Percentiles rank a stretch among this genome's conserved stretches.
Conservation (phyloP, 2,888 invertebrate genomes). For the Perizoma flavofasciatum region DNA sequence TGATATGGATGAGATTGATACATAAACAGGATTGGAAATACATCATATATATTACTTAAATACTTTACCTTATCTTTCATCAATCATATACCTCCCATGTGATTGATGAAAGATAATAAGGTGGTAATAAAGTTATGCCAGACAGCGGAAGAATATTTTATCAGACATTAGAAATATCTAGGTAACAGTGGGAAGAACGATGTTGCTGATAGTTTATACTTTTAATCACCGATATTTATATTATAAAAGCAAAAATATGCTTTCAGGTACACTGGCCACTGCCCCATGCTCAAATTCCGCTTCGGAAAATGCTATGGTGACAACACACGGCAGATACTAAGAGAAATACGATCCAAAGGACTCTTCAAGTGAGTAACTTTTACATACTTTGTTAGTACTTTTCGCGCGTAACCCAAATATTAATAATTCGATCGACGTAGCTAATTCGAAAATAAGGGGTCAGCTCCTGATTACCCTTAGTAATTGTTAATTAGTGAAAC, state of each 20-base stretch:
- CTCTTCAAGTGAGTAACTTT: slow-evolving; percentile 69
- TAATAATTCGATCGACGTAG: slow-evolving; percentile 16
- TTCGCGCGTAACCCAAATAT: slow-evolving; percentile 24
- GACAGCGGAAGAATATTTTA: no score
- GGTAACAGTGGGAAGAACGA: no score
- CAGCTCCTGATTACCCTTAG: slow-evolving; percentile 15
- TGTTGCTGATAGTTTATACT: no score
- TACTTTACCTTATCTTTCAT: no score
- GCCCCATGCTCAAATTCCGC: slow-evolving; percentile 88
- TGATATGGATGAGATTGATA: slow-evolving; percentile 22
- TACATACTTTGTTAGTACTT: neutral
- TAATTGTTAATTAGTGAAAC: slow-evolving; percentile 16
- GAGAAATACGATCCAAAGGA: slow-evolving; percentile 80
- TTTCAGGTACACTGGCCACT: slow-evolving; percentile 88
- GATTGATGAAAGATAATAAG: no score
- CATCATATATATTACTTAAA: no score
- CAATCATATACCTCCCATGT: no score
- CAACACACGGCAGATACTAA: slow-evolving; percentile 87
- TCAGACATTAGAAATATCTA: no score
- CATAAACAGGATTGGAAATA: slow-evolving; percentile 19
- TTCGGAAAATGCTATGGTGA: slow-evolving; percentile 89
- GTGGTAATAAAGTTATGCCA: no score
- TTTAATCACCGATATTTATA: neutral
- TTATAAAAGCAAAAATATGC: slow-evolving; percentile 3
- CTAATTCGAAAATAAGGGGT: slow-evolving; percentile 24